phyloP scores from a whole-genome alignment of 2,888 invertebrate species.

The Pyrocoelia pectoralis region DNA sequence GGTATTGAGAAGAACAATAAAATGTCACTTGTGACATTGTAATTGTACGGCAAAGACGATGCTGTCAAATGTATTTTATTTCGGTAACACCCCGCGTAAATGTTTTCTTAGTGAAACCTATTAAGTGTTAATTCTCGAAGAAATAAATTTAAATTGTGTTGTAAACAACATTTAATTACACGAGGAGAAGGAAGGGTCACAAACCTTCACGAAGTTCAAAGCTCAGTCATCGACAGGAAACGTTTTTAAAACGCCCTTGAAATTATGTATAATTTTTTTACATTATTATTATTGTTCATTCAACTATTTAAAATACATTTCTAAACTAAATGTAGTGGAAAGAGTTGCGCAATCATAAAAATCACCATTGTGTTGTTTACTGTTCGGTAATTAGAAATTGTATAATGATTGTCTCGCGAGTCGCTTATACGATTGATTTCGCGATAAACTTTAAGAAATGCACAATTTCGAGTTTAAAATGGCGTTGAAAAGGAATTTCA shows the following conservation, averaged over 20 bases:
- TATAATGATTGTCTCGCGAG: no score
- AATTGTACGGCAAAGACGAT: no score
- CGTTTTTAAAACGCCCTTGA: conserved; percentile 14
- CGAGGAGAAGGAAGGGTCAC: conserved; percentile 9
- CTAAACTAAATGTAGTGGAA: conserved; percentile 14
- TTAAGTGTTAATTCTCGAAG: conserved; percentile 11
- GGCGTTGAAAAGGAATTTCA: conserved; percentile 23
- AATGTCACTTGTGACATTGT: no score
- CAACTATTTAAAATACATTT: conserved; percentile 4
- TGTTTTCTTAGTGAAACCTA: background rate
- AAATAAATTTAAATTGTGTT: conserved; percentile 13
- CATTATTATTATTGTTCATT: conserved; percentile 7
- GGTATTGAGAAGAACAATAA: no score
- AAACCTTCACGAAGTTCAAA: conserved; percentile 24
- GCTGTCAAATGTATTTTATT: background rate
- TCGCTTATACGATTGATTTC: no score
- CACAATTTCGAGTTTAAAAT: conserved; percentile 19
- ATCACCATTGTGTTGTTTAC: no score
- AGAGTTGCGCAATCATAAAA: background rate
- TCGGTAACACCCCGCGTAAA: background rate
- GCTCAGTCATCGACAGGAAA: conserved; percentile 32
- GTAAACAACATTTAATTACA: conserved; percentile 13
- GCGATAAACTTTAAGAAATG: conserved; percentile 6
- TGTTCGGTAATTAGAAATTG: no score
- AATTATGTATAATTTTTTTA: conserved; percentile 12